Conservation (phyloP, 2,113 vertebrate genomes). For the Neopipo cinnamomea region DNA sequence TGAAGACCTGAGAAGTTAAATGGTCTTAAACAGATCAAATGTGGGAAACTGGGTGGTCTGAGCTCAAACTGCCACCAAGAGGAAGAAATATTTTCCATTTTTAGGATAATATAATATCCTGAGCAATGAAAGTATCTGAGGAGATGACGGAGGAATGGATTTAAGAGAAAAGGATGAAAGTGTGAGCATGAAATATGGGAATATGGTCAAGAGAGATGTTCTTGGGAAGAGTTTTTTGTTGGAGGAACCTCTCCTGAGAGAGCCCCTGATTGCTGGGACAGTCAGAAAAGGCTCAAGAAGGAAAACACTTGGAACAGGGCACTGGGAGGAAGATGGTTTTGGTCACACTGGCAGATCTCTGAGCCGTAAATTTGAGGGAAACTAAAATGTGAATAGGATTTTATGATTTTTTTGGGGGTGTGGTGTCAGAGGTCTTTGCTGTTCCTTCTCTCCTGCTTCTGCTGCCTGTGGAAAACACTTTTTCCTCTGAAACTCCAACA, state of each 20-base stretch:
- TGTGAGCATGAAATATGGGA: not conserved
- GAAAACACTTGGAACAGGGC: not conserved
- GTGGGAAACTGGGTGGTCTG: not conserved
- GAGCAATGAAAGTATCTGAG: not conserved
- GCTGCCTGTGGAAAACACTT: not conserved
- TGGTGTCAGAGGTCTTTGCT: not conserved
- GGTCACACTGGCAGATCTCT: not conserved
- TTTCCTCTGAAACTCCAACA: not conserved
- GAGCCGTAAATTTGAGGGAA: not conserved
- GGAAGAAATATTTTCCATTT: not conserved
- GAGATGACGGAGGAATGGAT: not conserved
- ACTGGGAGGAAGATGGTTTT: not conserved
- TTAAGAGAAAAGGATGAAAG: not conserved
- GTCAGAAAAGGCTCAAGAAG: not conserved
- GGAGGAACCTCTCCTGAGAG: not conserved
- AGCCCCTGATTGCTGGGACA: not conserved
- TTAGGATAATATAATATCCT: rapidly evolving
- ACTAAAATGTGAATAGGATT: not conserved
- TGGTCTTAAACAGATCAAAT: not conserved
- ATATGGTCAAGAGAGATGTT: not conserved
- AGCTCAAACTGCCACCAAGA: not conserved
- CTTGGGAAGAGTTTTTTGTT: not conserved
- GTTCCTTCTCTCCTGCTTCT: not conserved
- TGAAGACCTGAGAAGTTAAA: not conserved
- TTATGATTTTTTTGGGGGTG: not conserved